phyloP scores from a whole-genome alignment of 2,113 vertebrate species.

The Sander vitreus region DNA sequence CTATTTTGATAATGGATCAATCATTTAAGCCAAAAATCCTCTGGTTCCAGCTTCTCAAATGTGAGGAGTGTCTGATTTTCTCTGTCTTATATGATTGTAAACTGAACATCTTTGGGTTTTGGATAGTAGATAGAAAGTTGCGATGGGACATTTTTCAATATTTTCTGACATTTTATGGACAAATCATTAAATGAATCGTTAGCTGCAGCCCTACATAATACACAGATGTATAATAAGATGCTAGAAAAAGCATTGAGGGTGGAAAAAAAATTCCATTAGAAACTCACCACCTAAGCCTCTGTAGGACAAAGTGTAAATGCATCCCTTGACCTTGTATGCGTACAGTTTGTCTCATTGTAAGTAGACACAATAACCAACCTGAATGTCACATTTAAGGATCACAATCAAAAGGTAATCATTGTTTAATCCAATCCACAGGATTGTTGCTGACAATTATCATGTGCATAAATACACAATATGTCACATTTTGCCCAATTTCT shows the following conservation, averaged over 20 bases:
- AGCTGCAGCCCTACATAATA: background rate
- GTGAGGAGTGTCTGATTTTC: background rate
- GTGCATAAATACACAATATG: background rate
- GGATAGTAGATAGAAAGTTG: background rate
- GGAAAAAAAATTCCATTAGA: background rate
- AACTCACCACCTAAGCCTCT: background rate
- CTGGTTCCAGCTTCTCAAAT: background rate
- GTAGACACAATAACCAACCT: slow-evolving; percentile 17
- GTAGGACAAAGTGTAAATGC: slow-evolving; percentile 39
- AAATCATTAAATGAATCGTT: background rate
- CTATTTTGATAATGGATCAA: background rate
- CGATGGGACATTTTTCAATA: background rate
- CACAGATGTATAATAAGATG: background rate
- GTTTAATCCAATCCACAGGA: slow-evolving; percentile 12
- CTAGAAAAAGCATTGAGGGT: background rate
- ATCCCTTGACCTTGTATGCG: slow-evolving; percentile 28
- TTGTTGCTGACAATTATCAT: background rate
- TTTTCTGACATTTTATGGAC: background rate
- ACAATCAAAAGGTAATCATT: background rate
- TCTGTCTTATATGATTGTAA: background rate
- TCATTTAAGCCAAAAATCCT: background rate
- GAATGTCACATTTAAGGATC: background rate
- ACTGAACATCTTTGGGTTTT: slow-evolving; percentile 18
- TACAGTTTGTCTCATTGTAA: slow-evolving; percentile 27
- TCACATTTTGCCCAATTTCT: background rate